Evolutionary conservation across 1,140 invertebrate species (phyloP), one percentile per base, ranked within the genome.

Genomic region (Theocolax elegans): DNA sequence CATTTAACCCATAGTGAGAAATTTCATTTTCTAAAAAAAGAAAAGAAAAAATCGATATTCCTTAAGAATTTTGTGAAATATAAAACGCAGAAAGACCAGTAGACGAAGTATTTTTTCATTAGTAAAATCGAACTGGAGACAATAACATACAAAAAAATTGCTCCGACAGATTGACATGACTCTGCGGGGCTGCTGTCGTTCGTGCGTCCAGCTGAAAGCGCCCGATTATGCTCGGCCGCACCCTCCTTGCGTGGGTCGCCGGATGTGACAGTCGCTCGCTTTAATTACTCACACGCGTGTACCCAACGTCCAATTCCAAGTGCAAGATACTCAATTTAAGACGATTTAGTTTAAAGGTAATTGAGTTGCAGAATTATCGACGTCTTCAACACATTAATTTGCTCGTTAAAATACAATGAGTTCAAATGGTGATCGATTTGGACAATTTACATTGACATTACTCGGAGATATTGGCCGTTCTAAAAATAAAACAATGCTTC

Each of bases 191-290:
- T 75, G 72, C 74, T 70, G 69, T 73, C 71, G 77, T 69, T 74
- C 69, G 71, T 72, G 65, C 74, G 76, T 67, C 73, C 70, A 53
- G 73, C 56, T 67, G 49, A 78, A 67, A 76, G 74, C 73, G 62
- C 10, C 42, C 54, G 69, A 71, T 71, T 71, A 71, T 65, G 21
- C 71, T 73, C 59, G 74, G 82, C 83, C 84, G 83, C 83, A 84
- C 84, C 84, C 83, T 85, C 79, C 58, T 80, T 78, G 84, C 84
- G 84, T 85, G 84, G 84, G 83, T 83, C 83, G 83, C 82, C 84
- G 83, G 83, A 85, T 85, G 83, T 83, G 80, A 83, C 84, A 83
- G 82, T 83, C 82, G 82, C 82, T 84, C 82, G 84, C 81, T 85
- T 85, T 85, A 85, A 85, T 85, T 85, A 85, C 84, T 84, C 81